These are phyloP conservation scores for Spatula versicolor DNA, from an alignment of 2,797 vertebrate genomes.

Conservation along the genomic window DNA sequence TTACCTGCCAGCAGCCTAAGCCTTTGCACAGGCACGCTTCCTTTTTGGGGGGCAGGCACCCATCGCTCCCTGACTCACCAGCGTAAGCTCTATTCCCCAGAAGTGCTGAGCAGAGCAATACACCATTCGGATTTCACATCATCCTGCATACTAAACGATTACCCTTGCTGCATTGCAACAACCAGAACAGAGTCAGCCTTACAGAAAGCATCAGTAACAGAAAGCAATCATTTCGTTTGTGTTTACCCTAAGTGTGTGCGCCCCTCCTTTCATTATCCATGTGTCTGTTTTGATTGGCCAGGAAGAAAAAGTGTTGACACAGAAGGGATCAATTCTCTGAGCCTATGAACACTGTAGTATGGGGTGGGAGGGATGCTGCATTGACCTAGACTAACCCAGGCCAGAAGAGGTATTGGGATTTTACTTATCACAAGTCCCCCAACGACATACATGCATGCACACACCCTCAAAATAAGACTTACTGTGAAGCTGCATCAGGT, in stretches of 20 bases:
- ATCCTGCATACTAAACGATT: accelerated
- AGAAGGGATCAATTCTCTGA: neutral
- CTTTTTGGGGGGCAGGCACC: no score
- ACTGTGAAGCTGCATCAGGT: neutral
- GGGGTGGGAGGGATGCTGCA: neutral
- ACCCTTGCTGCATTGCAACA: neutral
- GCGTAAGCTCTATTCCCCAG: neutral
- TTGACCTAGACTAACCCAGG: accelerated
- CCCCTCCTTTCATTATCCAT: neutral
- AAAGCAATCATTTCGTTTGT: neutral
- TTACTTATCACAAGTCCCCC: no score
- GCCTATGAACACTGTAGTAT: neutral
- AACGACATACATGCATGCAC: accelerated
- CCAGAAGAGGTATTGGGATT: neutral
- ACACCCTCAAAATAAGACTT: neutral
- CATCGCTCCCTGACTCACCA: neutral
- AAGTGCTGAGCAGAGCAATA: neutral
- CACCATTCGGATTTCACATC: accelerated
- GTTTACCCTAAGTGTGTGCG: conserved; percentile 14
- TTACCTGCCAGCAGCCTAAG: no score
- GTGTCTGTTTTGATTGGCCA: conserved; percentile 69
- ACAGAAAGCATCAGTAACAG: neutral
- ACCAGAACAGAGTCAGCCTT: neutral
- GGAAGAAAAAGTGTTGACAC: conserved; percentile 10
- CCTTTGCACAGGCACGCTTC: no score